Base-by-base conservation (phyloP, 2,888 invertebrate species). In the Drosophila silvestris region DNA sequence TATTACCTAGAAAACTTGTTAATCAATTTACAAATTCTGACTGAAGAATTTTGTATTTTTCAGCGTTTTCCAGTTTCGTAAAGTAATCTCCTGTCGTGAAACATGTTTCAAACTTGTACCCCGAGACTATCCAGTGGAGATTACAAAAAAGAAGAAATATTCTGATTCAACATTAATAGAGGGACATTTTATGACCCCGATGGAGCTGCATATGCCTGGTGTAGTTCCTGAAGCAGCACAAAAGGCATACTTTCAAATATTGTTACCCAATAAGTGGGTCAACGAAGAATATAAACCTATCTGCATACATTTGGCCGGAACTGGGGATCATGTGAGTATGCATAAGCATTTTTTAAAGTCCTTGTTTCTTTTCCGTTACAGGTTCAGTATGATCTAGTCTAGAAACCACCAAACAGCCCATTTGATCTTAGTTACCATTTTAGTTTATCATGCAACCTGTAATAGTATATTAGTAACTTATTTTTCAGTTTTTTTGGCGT, bases 221-320 rank as follows among this genome's bases (percentile, higher is more conserved):
- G 95, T 99, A 74, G 96, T 99, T 80, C 98, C 98, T 1, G 95
- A 96, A 85, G 97, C 97, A 87, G 96, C 97, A 0, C 96, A 96
- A 91, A 96, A 95, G 78, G 98, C 98, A 0, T 95, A 97, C 94
- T 99, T 98, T 93, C 96, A 97, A 94, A 95, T 97, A 73, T 91
- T 99, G 41, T 91, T 99, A 79, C 99, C 99, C 0, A 94, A 95
- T 35, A 95, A 96, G 83, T 99, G 98, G 98, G 94, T 95, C 0
- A 94, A 95, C 67, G 94, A 95, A 77, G 94, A 94, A 26, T 95
- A 95, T 84, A 97, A 96, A 91, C 98, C 98, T 5, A 95, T 99
- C 44, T 99, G 99, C 93, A 95, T 99, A 77, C 99, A 99, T 92
- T 94, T 99, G 80, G 99, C 99, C 35, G 99, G 99, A 37, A 99